Base-by-base conservation (phyloP, 2,113 vertebrate genomes). In the Eidolon helvum region DNA sequence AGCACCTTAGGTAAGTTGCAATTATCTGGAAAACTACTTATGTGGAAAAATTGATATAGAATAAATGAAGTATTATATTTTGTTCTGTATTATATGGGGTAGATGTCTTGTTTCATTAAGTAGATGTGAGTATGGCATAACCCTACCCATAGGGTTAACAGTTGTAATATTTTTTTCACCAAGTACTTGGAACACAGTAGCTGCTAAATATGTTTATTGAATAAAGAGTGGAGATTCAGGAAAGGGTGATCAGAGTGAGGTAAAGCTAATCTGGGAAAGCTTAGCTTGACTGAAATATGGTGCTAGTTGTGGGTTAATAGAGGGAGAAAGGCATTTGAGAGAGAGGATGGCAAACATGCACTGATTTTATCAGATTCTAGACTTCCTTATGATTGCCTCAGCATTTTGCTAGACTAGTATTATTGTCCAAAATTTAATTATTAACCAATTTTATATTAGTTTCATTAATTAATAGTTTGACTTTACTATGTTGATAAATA, bases 371-470 rank as follows among this genome's bases (percentile, higher is more conserved):
- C 68, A 92, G 92, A 87, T 92, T 53, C 80, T 95, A 9, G 80
- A 88, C 61, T 94, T 96, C 87, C 78, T 91, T 86, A 26, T 96
- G 68, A 96, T 79, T 71, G 94, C 63, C 57, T 90, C 40, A 88
- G 78, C 65, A 69, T 69, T 48, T 90, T 90, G 74, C 69, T 92
- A 87, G 55, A 59, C 53, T 65, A 91, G 30, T 84, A 55, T 57
- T 90, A 90, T 72, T 92, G 63, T 97, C 63, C 63, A 96, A 91
- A 93, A 91, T 91, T 63, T 90, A 97, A 96, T 97, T 92, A 96
- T 97, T 97, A 97, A 95, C 92, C 88, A 95, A 53, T 48, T 87
- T 96, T 96, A 26, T 92, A 43, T 89, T 93, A 45, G 87, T 89
- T 97, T 97, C 85, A 50, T 50, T 96, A 78, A 94, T 93, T 92